Evolutionary conservation across 1,140 invertebrate species (phyloP), one percentile per base, ranked within the genome.

Genomic region (Drosophila oshimai): DNA sequence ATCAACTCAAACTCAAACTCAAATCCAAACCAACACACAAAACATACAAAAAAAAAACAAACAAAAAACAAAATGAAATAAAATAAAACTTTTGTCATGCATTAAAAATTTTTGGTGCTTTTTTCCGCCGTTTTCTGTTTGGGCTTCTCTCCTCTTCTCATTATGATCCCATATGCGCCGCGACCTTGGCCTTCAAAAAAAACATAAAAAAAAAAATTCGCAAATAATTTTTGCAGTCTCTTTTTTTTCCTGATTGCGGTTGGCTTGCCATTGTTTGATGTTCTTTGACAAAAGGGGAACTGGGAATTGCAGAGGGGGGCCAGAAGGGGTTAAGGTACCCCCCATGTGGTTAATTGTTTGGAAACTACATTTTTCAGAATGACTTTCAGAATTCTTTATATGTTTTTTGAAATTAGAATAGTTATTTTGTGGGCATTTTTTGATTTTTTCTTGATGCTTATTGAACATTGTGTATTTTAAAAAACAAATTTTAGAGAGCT

Each of bases 151-250:
- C 22, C 39, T 55, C 60, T 49, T 44, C 50, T 54, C 73, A 41
- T 62, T 58, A 46, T 75, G 41, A 61, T 74, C 57, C 69, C 62
- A 74, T 74, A 50, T 78, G 67, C 71, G 50, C 41, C 28, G 33
- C 58, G 71, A 80, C 77, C 44, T 71, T 70, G 68, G 51, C 68
- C 68, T 71, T 71, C 61, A 65, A 45, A 61, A 64, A 60, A 62
- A 64, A 17, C 12, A n/a, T 10, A 10, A 29, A 24, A 61, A 37
- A 49, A 65, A 64, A 65, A 62, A 64, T 64, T 47, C 15, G 61
- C 61, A 64, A 65, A 64, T 31, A 31, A 39, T 65, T 49, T 65
- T 65, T 64, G 46, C 51, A 49, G 47, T 74, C 29, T 57, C 34
- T 44, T 44, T 65, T 31, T 41, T 57, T 31, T 26, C 28, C 28